Evolutionary conservation across 2,797 vertebrate species (phyloP), one percentile per base, ranked within the genome.

Genomic region (Lithobates pipiens): DNA sequence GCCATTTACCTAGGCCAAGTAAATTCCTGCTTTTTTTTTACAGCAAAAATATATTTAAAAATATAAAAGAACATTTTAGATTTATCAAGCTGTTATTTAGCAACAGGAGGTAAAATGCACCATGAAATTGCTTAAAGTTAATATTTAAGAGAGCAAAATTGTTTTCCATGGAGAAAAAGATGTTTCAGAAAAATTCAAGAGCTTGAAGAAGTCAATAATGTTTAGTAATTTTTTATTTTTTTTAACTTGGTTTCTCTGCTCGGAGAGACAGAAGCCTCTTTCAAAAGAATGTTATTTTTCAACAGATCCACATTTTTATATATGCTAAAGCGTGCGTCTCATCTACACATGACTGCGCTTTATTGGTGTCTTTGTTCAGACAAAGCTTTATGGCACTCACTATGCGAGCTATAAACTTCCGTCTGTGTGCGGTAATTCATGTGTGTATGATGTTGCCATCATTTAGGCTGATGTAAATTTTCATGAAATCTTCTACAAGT

Each of bases 121-220:
- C 1, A 25, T 34, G 61, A n/a, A 78, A 68, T 65, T 78, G 73
- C 73, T 65, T 25, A 75, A 25, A 46, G n/a, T 25, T 65, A 9
- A 65, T 65, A 25, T 23, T 65, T 23, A 65, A 25, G n/a, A 65
- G 23, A 65, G 61, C 61, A 65, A 65, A 65, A 65, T 25, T 23
- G 11, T 65, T 65, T 46, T 46, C 10, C 3, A 74, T n/a, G 44
- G 16, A 29, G 73, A 54, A 75, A 50, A 15, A 75, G n/a, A n/a
- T 10, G 8, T 73, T 42, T 50, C 8, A 16, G 21, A 42, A 72
- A 46, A 27, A 46, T 15, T 54, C 23, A 44, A 32, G 9, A 25
- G 36, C 21, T 32, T 44, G 11, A 73, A n/a, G 10, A 42, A n/a
- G 71, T 73, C 71, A 73, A 73, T 73, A 44, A 73, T 73, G 39